These are phyloP conservation scores for Drosophila mojavensis DNA, from an alignment of 1,140 invertebrate species.

Conservation along the genomic window DNA sequence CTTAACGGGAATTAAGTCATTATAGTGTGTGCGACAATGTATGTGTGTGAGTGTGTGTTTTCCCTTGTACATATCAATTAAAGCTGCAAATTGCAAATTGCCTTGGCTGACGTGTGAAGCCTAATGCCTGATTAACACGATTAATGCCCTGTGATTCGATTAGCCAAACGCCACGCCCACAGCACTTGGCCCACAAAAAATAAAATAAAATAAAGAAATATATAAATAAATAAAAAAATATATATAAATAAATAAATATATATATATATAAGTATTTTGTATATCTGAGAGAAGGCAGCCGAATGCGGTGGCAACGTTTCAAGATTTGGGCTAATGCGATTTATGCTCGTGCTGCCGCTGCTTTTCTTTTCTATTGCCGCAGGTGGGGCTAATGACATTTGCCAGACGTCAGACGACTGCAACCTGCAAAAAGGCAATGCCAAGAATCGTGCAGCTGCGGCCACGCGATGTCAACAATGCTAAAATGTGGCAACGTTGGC, in stretches of 20 bases:
- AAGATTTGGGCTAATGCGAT: slow-evolving; percentile 58
- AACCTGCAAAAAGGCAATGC: slow-evolving; percentile 21
- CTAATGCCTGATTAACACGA: slow-evolving; percentile 72
- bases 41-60: slow-evolving; percentile 1
- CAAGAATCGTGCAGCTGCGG: slow-evolving; percentile 38
- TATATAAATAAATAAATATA: too few relatives aligned
- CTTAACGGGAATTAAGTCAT: slow-evolving; percentile 78
- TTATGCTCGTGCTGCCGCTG: slow-evolving; percentile 27
- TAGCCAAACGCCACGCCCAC: neutral
- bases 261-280: too few relatives aligned
- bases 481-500: slow-evolving; percentile 50
- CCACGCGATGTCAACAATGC: slow-evolving; percentile 54
- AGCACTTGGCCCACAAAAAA: slow-evolving; percentile 27
- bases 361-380: slow-evolving; percentile 19
- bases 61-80: slow-evolving; percentile 69
- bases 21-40: slow-evolving; percentile 37
- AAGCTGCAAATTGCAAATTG: slow-evolving; percentile 77
- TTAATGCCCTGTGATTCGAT: slow-evolving; percentile 49
- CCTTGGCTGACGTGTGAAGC: slow-evolving; percentile 68
- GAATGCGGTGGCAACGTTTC: slow-evolving; percentile 43
- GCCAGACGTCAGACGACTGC: slow-evolving; percentile 46
- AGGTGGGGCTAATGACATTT: slow-evolving; percentile 76
- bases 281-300: neutral
- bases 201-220: too few relatives aligned
- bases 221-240: too few relatives aligned